These are phyloP conservation scores for Bombus sibiricus DNA, from an alignment of 1,140 invertebrate genomes.

Conservation along the genomic window DNA sequence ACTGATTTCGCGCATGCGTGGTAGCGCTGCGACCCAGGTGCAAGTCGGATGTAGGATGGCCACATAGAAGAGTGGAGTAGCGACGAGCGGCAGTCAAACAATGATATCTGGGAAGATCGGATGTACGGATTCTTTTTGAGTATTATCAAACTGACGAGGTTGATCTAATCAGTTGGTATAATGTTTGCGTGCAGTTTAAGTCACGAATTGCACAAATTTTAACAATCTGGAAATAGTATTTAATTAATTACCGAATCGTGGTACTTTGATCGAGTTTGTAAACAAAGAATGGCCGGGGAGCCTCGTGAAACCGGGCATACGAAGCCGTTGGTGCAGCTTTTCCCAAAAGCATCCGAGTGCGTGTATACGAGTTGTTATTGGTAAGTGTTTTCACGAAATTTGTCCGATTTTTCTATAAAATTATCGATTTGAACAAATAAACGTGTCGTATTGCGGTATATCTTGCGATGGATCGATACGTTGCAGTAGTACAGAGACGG, in stretches of 20 bases:
- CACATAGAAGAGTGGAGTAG: background rate
- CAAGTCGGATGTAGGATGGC: conserved; percentile 13
- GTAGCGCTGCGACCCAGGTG: conserved; percentile 5
- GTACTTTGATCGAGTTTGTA: conserved; percentile 56
- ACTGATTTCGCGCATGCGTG: conserved; percentile 32
- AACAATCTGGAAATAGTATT: conserved; percentile 6
- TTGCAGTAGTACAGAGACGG: conserved; percentile 51
- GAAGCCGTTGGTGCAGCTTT: conserved; percentile 81
- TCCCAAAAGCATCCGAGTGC: conserved; percentile 81
- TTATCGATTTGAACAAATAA: conserved; percentile 59
- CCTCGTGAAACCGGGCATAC: conserved; percentile 75
- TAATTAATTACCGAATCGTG: background rate
- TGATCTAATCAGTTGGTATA: conserved; percentile 20
- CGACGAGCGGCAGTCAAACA: conserved; percentile 43
- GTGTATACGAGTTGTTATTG: conserved; percentile 84
- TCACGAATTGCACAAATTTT: conserved; percentile 7
- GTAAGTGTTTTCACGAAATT: conserved; percentile 72
- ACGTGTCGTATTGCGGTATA: conserved; percentile 66
- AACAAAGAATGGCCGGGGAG: conserved; percentile 75
- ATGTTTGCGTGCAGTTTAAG: conserved; percentile 15
- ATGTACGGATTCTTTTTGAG: conserved; percentile 15
- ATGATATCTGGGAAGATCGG: conserved; percentile 36
- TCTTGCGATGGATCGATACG: conserved; percentile 61
- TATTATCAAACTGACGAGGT: background rate
- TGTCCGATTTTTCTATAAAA: background rate